Conservation (phyloP, 1,140 invertebrate species). For the Psix sp. region DNA sequence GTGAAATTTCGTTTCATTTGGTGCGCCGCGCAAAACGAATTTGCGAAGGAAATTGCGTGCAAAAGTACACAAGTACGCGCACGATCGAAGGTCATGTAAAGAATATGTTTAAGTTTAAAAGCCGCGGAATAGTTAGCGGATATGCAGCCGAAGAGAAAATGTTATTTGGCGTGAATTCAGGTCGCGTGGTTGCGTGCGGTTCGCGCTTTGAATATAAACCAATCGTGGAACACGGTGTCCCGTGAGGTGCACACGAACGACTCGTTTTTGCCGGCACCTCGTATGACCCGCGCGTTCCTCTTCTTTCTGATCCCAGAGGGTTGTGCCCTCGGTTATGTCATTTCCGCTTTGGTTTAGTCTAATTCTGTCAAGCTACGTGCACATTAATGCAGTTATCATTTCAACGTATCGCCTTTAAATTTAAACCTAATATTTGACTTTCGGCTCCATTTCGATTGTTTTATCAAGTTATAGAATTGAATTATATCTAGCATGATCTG, state of each 20-base stretch:
- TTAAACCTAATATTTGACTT: too few relatives aligned
- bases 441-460: too few relatives aligned
- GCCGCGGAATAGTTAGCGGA: conserved; percentile 34
- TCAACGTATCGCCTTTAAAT: too few relatives aligned
- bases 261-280: conserved; percentile 38
- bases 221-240: conserved; percentile 44
- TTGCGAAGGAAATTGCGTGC: conserved; percentile 21
- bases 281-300: conserved; percentile 25
- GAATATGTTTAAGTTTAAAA: conserved; percentile 49
- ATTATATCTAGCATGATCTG: too few relatives aligned
- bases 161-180: conserved; percentile 57
- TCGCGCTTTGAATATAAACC: conserved; percentile 60
- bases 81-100: conserved; percentile 44
- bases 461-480: too few relatives aligned
- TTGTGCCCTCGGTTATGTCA: conserved; percentile 65
- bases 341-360: conserved; percentile 70
- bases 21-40: conserved; percentile 13
- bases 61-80: conserved; percentile 19
- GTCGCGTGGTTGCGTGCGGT: conserved; percentile 41
- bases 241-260: conserved; percentile 46
- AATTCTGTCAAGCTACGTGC: conserved; percentile 61
- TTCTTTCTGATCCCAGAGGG: conserved; percentile 25
- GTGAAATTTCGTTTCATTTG: conserved; percentile 9
- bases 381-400: conserved; percentile 33
- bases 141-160: conserved; percentile 43